Evolutionary conservation across 1,140 invertebrate genomes (phyloP).

Genomic region (Diachasmimorpha longicaudata): DNA sequence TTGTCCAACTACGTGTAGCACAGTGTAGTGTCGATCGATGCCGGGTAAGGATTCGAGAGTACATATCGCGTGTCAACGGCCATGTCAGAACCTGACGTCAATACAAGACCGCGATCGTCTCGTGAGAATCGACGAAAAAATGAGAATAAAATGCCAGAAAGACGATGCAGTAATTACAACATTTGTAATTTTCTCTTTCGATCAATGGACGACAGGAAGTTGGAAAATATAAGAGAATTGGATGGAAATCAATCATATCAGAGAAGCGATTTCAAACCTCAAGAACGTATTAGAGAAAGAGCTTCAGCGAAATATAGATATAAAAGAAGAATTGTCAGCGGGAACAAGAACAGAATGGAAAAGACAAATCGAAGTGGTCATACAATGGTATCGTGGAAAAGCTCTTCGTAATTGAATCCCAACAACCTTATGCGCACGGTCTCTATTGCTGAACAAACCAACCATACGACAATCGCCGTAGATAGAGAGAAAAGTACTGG

Average conservation of each 20-base stretch:
- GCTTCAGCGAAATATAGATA: neutral
- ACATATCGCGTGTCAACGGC: constrained; percentile 24
- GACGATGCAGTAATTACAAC: neutral
- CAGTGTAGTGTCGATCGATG: constrained; percentile 8
- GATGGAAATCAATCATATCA: neutral
- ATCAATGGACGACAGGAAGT: neutral
- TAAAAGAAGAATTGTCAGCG: neutral
- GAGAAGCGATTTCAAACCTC: neutral
- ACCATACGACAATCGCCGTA: neutral
- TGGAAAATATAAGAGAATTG: neutral
- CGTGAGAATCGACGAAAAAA: neutral
- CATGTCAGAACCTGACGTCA: constrained; percentile 19
- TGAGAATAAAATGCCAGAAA: neutral
- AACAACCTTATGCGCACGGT: neutral
- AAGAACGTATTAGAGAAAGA: neutral
- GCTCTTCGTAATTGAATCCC: constrained; percentile 4
- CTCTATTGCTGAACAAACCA: neutral
- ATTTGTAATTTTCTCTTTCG: neutral
- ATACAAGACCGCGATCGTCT: neutral
- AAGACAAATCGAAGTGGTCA: constrained; percentile 6
- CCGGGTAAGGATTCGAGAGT: constrained; percentile 15
- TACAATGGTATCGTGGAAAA: neutral
- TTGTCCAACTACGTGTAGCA: neutral
- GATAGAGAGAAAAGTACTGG: neutral
- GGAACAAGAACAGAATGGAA: neutral